Evolutionary conservation across 2,797 vertebrate genomes (phyloP), one percentile per base, ranked within the genome.

Genomic region (Falco concolor): DNA sequence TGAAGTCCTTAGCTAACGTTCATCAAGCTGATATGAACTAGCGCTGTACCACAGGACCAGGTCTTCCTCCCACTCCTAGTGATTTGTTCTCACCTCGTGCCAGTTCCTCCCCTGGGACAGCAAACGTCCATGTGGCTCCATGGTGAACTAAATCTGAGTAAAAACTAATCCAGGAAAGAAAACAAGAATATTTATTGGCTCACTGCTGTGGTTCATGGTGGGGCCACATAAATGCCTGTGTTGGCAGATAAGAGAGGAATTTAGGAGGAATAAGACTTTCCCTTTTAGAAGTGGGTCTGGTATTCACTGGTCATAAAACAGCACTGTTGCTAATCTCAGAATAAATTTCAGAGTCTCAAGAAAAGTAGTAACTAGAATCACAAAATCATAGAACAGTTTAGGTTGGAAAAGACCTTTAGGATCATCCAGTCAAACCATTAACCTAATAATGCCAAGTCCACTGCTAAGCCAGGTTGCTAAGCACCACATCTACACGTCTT

Each of bases 401-500:
- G 13, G 16, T 40, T 57, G 64, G 34, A 25, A 44, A 80, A 84
- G 28, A 10, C 5, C 8, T 15, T 32, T 70, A 20, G 63, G 65
- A 73, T 34, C 25, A 38, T 10, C 5, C 3, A 68, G 28, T 32
- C 12, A 15, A 68, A 34, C 15, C 2, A 3, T 40, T 38, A 72
- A 76, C 10, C 18, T 38, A 76, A 6, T 14, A n/a, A 30, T 44
- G 8, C 42, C 49, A 53, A 20, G 28, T 18, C 27, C n/a, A 53
- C 4, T 44, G 68, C 7, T 84, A 77, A 68, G 73, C 21, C 24
- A 12, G 17, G 32, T 30, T 12, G 25, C 38, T 11, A 17, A 1
- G 6, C 3, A 7, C 34, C 3, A 25, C 4, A 20, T 16, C 34
- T 27, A 5, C 22, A 23, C 0, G 0, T 15, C 19, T 79, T 86